Percentiles rank a stretch among this genome's conserved stretches.
Conservation (phyloP, 64 coral and sea anemone species). For the Porites australiensis region DNA sequence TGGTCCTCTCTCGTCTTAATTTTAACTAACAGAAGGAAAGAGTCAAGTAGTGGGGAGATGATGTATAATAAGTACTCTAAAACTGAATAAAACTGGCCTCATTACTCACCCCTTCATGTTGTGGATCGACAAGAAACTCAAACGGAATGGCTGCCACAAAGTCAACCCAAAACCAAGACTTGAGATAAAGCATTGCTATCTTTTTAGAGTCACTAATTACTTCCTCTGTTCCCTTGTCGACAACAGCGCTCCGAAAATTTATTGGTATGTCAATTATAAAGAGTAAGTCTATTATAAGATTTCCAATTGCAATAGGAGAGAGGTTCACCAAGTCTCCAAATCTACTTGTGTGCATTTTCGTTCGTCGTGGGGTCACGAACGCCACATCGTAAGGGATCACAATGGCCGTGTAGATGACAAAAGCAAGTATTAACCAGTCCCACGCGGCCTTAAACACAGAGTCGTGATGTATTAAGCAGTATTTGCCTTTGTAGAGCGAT, state of each 20-base stretch:
- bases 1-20: too few species aligned
- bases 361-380: conserved; percentile 59
- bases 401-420: conserved; percentile 89
- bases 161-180: conserved; percentile 92
- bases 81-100: too few species aligned
- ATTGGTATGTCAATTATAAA: conserved; percentile 94
- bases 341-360: conserved; percentile 5
- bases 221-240: conserved; percentile 57
- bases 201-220: conserved; percentile 69
- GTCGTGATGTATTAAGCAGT: conserved; percentile 79
- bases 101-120: conserved; percentile 66
- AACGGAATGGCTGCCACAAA: conserved; percentile 92
- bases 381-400: conserved; percentile 88
- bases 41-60: too few species aligned
- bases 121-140: conserved; percentile 77
- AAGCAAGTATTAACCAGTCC: conserved; percentile 81
- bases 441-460: conserved; percentile 85
- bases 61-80: too few species aligned
- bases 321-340: conserved; percentile 23
- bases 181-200: conserved; percentile 90
- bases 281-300: conserved; percentile 81
- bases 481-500: neutral
- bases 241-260: conserved; percentile 90
- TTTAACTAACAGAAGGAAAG: too few species aligned
- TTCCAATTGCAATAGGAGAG: conserved; percentile 41